Evolutionary conservation across 2,888 invertebrate genomes (phyloP).

Genomic region (Bimastos eiseni): DNA sequence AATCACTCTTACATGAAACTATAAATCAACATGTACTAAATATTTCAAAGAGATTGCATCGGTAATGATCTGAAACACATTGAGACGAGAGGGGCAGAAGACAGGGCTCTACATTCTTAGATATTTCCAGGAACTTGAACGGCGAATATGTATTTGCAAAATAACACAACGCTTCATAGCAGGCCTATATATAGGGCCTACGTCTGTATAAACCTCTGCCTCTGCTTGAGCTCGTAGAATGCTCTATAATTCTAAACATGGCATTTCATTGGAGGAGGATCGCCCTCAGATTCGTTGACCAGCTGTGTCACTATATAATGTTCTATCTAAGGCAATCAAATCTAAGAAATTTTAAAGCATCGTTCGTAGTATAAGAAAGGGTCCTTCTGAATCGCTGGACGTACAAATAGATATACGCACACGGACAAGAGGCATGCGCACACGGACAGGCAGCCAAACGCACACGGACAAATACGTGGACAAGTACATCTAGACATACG

Average conservation of each 20-base stretch:
- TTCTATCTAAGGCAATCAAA: background rate
- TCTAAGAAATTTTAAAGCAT: background rate
- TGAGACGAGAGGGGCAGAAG: background rate
- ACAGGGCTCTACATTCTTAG: background rate
- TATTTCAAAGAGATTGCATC: background rate
- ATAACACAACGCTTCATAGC: background rate
- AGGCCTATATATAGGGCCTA: no score
- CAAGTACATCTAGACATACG: no score
- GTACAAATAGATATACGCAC: no score
- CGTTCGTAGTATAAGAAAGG: no score
- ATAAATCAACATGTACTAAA: background rate
- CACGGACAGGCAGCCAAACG: no score
- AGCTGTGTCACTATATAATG: background rate
- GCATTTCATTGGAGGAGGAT: background rate
- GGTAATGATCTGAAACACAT: background rate
- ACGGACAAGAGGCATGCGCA: no score
- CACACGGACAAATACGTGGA: no score
- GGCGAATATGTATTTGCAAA: conserved; percentile 3
- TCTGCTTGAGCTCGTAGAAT: background rate
- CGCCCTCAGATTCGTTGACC: background rate
- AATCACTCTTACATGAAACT: background rate
- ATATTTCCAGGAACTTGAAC: background rate
- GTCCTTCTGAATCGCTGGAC: no score
- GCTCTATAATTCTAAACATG: background rate
- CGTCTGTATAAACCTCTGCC: no score